These are phyloP conservation scores for Byasa hedistus DNA, from an alignment of 2,888 invertebrate genomes.

Conservation along the genomic window DNA sequence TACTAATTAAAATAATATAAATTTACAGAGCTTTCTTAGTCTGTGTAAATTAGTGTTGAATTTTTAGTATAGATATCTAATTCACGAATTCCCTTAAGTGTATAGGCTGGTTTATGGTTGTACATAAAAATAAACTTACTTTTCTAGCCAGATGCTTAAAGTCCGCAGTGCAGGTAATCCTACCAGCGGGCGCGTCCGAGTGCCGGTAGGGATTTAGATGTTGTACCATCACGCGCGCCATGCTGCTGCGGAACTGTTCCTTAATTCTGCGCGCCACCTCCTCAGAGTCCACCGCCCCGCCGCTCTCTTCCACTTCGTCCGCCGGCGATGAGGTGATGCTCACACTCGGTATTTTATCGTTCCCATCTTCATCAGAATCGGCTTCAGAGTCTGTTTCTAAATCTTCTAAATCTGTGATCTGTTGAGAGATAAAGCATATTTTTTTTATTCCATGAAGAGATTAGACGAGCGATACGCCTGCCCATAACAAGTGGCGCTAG, in stretches of 20 bases:
- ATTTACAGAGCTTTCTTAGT: too few relatives aligned
- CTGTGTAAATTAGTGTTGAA: too few relatives aligned
- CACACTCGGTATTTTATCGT: slow-evolving; percentile 33
- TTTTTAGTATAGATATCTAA: too few relatives aligned
- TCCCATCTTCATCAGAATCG: slow-evolving; percentile 57
- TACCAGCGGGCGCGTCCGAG: slow-evolving; percentile 89
- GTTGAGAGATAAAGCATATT: slow-evolving; percentile 24
- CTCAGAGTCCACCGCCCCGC: slow-evolving; percentile 53
- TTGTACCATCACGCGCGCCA: slow-evolving; percentile 90
- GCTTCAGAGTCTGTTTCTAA: slow-evolving; percentile 47
- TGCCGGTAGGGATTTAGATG: slow-evolving; percentile 94
- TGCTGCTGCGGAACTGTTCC: slow-evolving; percentile 89
- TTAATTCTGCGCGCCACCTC: slow-evolving; percentile 86
- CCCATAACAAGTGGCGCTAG: too few relatives aligned
- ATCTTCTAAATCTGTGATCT: slow-evolving; percentile 60
- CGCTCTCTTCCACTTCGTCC: slow-evolving; percentile 34
- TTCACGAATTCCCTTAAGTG: too few relatives aligned
- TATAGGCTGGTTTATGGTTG: too few relatives aligned
- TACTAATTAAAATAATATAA: too few relatives aligned
- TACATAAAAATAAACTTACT: slow-evolving; percentile 70
- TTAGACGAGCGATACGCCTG: too few relatives aligned
- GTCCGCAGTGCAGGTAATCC: slow-evolving; percentile 93
- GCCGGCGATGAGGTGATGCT: slow-evolving; percentile 30
- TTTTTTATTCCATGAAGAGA: too few relatives aligned
- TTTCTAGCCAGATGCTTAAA: slow-evolving; percentile 97